phyloP scores from a whole-genome alignment of 2,797 vertebrate species.

The Emys orbicularis region DNA sequence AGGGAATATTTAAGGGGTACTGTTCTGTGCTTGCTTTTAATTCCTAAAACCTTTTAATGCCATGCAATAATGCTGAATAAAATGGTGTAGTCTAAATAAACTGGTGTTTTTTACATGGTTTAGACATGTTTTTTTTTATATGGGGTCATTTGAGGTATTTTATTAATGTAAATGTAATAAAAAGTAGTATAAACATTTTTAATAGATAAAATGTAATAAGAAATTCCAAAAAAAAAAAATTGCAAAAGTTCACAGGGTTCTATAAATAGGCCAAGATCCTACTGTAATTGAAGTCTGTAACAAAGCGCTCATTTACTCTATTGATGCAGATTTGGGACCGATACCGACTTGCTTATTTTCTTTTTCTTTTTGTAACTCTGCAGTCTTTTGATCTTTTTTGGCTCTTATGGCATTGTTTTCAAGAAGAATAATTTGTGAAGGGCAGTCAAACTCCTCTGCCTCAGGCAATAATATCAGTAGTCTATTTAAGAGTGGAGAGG shows the following conservation, averaged over 20 bases:
- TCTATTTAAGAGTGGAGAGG: background rate
- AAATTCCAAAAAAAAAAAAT: background rate
- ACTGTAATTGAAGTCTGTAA: background rate
- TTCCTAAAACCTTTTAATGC: background rate
- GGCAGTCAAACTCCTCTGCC: background rate
- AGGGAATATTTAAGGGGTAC: background rate
- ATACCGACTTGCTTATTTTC: accelerated
- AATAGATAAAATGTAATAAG: background rate
- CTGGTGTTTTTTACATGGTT: background rate
- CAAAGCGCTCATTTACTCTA: background rate
- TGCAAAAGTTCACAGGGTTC: background rate
- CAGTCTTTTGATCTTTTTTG: background rate
- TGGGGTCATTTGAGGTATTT: background rate
- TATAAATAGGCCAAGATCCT: background rate
- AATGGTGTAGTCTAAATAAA: background rate
- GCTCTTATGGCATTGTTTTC: background rate
- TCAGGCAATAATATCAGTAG: background rate
- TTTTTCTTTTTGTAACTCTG: background rate
- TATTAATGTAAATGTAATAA: background rate
- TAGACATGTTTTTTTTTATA: background rate
- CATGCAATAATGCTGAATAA: background rate
- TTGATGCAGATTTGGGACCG: background rate
- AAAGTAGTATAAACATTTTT: background rate
- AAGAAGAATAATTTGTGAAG: background rate
- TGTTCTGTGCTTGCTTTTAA: background rate